A percentile compares a stretch with the other conserved stretches of the same genome.
Evolutionary conservation across 2,888 invertebrate genomes (phyloP).

Genomic region (Seira sanloemensis): DNA sequence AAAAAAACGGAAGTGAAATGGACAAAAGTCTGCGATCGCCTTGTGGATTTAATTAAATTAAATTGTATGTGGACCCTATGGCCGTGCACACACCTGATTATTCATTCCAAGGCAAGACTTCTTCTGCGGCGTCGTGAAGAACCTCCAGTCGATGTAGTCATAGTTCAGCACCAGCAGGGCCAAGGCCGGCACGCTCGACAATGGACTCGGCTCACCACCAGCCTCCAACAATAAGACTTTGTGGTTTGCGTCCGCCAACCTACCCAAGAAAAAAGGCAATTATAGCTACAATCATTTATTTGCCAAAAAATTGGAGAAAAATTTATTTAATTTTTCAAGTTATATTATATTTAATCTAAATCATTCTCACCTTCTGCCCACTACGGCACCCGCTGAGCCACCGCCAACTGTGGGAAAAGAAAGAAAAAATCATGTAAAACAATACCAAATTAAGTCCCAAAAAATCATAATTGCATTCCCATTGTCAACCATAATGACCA

Average conservation of each 20-base stretch:
- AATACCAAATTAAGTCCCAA: too few species aligned
- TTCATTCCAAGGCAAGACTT: conserved; percentile 70
- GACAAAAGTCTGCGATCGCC: too few species aligned
- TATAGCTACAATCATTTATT: background rate
- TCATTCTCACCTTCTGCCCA: conserved; percentile 55
- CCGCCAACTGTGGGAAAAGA: conserved; percentile 52
- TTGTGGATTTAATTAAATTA: too few species aligned
- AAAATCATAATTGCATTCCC: too few species aligned
- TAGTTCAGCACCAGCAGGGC: conserved; percentile 69
- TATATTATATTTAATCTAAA: background rate
- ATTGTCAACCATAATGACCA: too few species aligned
- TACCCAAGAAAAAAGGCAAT: background rate
- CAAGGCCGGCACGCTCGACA: conserved; percentile 66
- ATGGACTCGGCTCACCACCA: conserved; percentile 69
- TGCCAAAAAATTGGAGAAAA: background rate
- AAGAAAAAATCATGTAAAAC: too few species aligned
- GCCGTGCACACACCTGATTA: conserved; percentile 67
- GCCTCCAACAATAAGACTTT: conserved; percentile 69
- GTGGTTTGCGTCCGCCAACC: conserved; percentile 53
- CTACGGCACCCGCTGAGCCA: conserved; percentile 63
- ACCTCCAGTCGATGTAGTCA: conserved; percentile 70
- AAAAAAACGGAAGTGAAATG: too few species aligned
- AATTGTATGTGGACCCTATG: too few species aligned
- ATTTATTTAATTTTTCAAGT: too few species aligned
- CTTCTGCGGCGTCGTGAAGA: conserved; percentile 70